These are phyloP conservation scores for Myrmecobius fasciatus DNA, from an alignment of 2,113 vertebrate genomes.

Conservation along the genomic window DNA sequence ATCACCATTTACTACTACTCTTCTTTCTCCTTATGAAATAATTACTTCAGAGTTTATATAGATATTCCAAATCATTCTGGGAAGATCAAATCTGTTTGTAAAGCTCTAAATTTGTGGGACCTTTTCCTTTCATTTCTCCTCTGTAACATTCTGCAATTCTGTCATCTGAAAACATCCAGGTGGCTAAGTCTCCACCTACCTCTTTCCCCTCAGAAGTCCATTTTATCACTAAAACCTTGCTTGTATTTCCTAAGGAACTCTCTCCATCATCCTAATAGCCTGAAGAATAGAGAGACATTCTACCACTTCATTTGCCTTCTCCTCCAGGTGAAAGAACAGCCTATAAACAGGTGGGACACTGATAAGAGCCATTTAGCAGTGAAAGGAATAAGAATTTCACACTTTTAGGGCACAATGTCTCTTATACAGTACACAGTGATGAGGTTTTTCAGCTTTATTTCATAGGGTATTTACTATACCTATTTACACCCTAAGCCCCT, in stretches of 20 bases:
- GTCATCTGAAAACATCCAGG: neutral
- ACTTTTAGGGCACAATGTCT: neutral
- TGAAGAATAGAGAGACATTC: neutral
- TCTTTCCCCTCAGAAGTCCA: neutral
- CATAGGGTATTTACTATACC: neutral
- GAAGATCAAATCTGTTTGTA: neutral
- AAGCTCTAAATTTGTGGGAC: neutral
- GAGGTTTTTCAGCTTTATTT: neutral
- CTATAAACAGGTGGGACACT: neutral
- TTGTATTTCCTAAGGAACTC: neutral
- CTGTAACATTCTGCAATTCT: neutral
- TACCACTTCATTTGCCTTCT: neutral
- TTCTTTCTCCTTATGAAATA: neutral
- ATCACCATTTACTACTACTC: neutral
- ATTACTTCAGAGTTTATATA: neutral
- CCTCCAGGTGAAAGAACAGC: too few species aligned
- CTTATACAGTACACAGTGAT: neutral
- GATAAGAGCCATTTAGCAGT: neutral
- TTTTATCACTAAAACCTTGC: neutral
- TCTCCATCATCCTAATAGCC: neutral
- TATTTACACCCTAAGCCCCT: neutral
- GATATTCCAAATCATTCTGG: neutral
- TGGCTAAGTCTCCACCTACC: neutral
- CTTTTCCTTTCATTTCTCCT: neutral
- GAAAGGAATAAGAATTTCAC: neutral